Conservation (phyloP, 2,797 vertebrate species). For the Neopelma chrysocephalum region DNA sequence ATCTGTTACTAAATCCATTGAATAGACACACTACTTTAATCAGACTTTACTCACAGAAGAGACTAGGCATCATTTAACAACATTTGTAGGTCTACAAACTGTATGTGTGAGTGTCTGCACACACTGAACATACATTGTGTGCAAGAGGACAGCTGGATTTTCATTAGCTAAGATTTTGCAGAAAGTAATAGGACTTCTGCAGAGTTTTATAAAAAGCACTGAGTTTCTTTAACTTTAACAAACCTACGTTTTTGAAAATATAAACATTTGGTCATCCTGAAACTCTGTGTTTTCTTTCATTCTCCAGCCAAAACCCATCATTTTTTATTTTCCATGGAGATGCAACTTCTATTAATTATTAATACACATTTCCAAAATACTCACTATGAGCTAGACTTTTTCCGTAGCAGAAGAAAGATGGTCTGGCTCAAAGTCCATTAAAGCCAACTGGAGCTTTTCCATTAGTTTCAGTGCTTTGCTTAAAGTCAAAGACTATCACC, state of each 20-base stretch:
- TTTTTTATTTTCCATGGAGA: neutral
- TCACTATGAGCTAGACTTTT: neutral
- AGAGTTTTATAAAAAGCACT: neutral
- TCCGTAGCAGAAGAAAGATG: neutral
- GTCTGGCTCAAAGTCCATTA: neutral
- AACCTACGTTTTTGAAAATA: neutral
- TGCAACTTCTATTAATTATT: neutral
- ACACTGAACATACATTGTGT: neutral
- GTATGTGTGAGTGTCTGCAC: neutral
- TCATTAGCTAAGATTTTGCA: neutral
- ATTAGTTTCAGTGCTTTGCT: neutral
- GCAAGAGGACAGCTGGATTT: neutral
- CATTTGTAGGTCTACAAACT: neutral
- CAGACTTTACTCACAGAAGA: neutral
- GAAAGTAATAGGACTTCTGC: neutral
- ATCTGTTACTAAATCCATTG: neutral
- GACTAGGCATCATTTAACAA: neutral
- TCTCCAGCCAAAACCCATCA: neutral
- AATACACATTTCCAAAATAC: neutral
- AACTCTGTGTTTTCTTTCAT: conserved; percentile 5
- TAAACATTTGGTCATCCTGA: neutral
- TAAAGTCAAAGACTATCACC: neutral
- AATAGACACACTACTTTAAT: neutral
- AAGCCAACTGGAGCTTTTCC: neutral
- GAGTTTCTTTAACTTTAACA: neutral